Evolutionary conservation across 2,113 vertebrate species (phyloP).

Genomic region (Herpetotheres cachinnans): DNA sequence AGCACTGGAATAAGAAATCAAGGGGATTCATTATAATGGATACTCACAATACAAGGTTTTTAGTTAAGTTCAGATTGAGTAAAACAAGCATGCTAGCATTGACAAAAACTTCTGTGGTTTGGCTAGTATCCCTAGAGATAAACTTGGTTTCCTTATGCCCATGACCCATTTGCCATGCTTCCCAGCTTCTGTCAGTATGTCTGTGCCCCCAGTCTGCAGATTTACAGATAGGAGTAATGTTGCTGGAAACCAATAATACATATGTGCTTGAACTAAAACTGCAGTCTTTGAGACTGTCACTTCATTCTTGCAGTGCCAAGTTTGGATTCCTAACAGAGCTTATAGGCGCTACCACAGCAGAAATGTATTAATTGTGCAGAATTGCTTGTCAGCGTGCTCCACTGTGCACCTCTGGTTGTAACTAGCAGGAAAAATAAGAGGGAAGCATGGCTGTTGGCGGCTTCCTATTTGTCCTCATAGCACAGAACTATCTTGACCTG

Average conservation of each 20-base stretch:
- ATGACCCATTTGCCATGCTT: background rate
- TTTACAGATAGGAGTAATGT: background rate
- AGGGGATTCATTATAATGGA: background rate
- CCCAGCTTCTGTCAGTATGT: background rate
- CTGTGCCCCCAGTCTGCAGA: background rate
- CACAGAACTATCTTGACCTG: background rate
- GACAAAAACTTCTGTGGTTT: background rate
- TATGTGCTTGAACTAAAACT: background rate
- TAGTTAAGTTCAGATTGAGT: background rate
- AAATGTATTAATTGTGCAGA: background rate
- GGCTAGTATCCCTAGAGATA: background rate
- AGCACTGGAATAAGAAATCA: constrained; percentile 71
- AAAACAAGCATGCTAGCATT: background rate
- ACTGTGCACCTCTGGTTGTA: background rate
- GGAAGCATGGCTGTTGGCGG: background rate
- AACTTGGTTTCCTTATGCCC: background rate
- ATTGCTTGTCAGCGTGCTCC: background rate
- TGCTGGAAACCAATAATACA: background rate
- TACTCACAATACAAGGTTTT: background rate
- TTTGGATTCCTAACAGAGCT: background rate
- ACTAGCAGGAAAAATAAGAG: background rate
- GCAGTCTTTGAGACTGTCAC: background rate
- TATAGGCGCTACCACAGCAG: background rate
- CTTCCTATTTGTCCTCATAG: background rate
- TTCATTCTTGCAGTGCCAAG: background rate